These are phyloP conservation scores for Acrobasis suavella DNA, from an alignment of 2,888 invertebrate species.

Conservation along the genomic window DNA sequence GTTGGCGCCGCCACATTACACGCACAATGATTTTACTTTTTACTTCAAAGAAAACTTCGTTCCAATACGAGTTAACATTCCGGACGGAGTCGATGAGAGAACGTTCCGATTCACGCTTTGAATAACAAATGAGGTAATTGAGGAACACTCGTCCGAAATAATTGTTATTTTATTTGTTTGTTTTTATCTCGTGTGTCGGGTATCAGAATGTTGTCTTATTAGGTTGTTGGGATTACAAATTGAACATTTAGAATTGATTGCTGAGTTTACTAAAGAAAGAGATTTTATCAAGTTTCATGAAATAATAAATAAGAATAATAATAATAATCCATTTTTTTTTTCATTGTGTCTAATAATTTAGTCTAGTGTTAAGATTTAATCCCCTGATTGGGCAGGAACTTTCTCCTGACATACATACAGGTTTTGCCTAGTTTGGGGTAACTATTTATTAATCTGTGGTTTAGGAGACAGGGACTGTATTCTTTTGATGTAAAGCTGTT, in stretches of 20 bases:
- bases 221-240: background rate
- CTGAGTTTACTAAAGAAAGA: background rate
- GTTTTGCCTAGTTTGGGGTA: too few species aligned
- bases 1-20: slow-evolving; percentile 5
- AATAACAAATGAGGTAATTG: background rate
- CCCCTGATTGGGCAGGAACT: too few species aligned
- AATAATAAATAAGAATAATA: too few species aligned
- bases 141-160: background rate
- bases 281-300: too few species aligned
- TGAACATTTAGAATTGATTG: background rate
- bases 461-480: too few species aligned
- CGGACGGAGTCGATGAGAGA: background rate
- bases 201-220: background rate
- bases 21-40: slow-evolving; percentile 9
- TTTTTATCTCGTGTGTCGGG: background rate
- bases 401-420: too few species aligned
- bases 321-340: too few species aligned
- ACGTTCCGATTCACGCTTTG: background rate
- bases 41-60: slow-evolving; percentile 1
- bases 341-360: too few species aligned
- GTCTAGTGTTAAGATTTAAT: too few species aligned
- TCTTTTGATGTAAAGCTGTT: too few species aligned
- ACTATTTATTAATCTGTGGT: too few species aligned
- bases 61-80: slow-evolving; percentile 4
- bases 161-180: background rate